Percentiles rank a stretch among this genome's conserved stretches.
These are phyloP conservation scores for Triplophysa bombifrons DNA, from an alignment of 2,797 vertebrate species.

Conservation along the genomic window DNA sequence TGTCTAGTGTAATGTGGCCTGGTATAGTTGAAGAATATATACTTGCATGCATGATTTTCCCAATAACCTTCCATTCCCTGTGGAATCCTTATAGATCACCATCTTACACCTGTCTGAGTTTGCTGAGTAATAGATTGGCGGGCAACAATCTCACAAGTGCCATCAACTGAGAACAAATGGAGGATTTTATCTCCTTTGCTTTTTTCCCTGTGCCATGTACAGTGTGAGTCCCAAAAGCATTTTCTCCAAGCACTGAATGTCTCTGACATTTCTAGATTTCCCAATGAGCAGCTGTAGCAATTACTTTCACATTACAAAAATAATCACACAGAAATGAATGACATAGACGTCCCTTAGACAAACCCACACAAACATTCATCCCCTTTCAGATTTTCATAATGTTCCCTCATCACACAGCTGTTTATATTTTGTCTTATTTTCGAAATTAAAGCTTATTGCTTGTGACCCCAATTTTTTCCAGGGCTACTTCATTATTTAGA, in stretches of 20 bases:
- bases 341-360: constrained; percentile 2
- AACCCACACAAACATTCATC: constrained; percentile 14
- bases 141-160: constrained; percentile 3
- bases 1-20: not conserved
- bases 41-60: not conserved
- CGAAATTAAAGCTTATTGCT: constrained; percentile 64
- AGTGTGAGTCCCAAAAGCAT: constrained; percentile 4
- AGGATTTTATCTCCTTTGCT: constrained; percentile 11
- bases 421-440: constrained; percentile 40
- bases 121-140: not conserved
- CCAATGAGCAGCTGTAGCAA: constrained; percentile 27
- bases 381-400: constrained; percentile 36
- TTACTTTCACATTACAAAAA: constrained; percentile 39
- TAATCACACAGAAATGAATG: constrained; percentile 35
- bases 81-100: not conserved
- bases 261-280: constrained; percentile 40
- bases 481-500: constrained; percentile 72
- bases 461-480: constrained; percentile 67
- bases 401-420: constrained; percentile 60
- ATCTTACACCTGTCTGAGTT: not conserved
- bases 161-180: constrained; percentile 1
- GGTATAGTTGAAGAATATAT: no score
- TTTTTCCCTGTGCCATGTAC: not conserved
- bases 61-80: not conserved
- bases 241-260: constrained; percentile 16